Evolutionary conservation across 1,140 invertebrate genomes (phyloP), one percentile per base, ranked within the genome.

Genomic region (Thaumatotibia leucotreta): DNA sequence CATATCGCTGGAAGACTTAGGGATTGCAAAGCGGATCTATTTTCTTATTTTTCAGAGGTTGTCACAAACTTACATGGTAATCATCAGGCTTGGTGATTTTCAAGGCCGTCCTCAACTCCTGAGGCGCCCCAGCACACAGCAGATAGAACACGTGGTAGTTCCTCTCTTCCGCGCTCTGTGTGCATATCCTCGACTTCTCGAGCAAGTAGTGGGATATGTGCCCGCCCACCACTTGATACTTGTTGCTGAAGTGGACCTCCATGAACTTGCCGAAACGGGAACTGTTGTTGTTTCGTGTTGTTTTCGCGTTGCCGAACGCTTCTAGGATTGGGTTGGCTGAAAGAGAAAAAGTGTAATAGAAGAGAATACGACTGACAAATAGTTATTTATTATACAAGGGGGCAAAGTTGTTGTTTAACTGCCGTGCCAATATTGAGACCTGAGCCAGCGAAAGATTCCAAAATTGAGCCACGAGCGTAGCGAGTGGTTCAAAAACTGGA

Each of bases 61-160:
- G n/a, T n/a, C n/a, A n/a, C n/a, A n/a, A n/a, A 92, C 93, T 92
- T 90, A 97, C 96, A 82, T 94, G 93, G 87, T 96, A 98, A 78
- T 97, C 94, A 91, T 98, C 97, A 17, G 97, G 97, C 80, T 96
- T 95, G 6, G 94, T 95, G 10, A 99, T 92, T 17, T 94, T 92
- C 22, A 99, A 91, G 69, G 95, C 94, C 27, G 94, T 88, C 14
- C 96, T 93, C 10, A 98, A 83, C 33, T 94, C 92, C 9, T 95
- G 94, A 0, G 97, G 96, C 0, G 97, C 97, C 14, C 97, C 98
- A 27, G 97, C 97, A 85, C 97, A 97, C 31, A 99, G 91, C 84
- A 98, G 94, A 83, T 99, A 99, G 89, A 99, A 99, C 24, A 99
- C 97, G 83, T 99, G 98, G 82, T 99, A 99, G 86, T 98, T 99